Evolutionary conservation across 2,113 vertebrate genomes (phyloP).

Genomic region (Agelaius tricolor): DNA sequence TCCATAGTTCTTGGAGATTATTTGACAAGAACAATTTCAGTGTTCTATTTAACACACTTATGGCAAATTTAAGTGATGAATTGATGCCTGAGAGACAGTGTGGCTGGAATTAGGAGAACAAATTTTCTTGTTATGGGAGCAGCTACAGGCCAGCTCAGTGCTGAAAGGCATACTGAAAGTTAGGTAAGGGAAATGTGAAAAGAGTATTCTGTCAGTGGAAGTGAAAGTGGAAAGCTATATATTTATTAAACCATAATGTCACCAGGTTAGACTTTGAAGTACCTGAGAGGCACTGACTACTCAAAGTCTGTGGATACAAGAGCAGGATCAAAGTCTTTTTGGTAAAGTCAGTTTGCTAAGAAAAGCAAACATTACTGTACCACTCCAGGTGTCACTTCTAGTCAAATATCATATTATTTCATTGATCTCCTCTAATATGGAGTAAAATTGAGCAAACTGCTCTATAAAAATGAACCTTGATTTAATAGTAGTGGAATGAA

Average conservation of each 20-base stretch:
- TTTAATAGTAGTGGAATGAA: conserved; percentile 1
- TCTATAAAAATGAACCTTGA: conserved; percentile 3
- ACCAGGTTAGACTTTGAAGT: conserved; percentile 53
- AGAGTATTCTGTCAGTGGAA: conserved; percentile 57
- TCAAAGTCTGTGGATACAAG: conserved; percentile 31
- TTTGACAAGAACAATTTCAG: conserved; percentile 73
- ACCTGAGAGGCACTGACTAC: conserved; percentile 16
- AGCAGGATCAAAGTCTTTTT: conserved; percentile 43
- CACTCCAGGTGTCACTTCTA: not conserved
- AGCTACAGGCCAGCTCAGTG: conserved; percentile 58
- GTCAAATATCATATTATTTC: conserved; percentile 17
- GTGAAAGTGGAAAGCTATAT: conserved; percentile 53
- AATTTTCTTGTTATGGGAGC: conserved; percentile 63
- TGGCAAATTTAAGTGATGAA: conserved; percentile 73
- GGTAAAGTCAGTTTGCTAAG: not conserved
- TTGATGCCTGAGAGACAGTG: conserved; percentile 66
- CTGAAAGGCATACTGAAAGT: conserved; percentile 65
- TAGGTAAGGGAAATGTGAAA: conserved; percentile 50
- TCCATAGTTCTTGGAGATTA: conserved; percentile 61
- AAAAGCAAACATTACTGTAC: conserved; percentile 40
- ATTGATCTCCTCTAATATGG: conserved; percentile 7
- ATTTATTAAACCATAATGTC: conserved; percentile 69
- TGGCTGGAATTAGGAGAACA: conserved; percentile 64
- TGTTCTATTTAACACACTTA: conserved; percentile 72
- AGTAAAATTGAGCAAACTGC: conserved; percentile 12